Evolutionary conservation across 1,140 invertebrate genomes (phyloP).

Genomic region (Zaprionus capensis): DNA sequence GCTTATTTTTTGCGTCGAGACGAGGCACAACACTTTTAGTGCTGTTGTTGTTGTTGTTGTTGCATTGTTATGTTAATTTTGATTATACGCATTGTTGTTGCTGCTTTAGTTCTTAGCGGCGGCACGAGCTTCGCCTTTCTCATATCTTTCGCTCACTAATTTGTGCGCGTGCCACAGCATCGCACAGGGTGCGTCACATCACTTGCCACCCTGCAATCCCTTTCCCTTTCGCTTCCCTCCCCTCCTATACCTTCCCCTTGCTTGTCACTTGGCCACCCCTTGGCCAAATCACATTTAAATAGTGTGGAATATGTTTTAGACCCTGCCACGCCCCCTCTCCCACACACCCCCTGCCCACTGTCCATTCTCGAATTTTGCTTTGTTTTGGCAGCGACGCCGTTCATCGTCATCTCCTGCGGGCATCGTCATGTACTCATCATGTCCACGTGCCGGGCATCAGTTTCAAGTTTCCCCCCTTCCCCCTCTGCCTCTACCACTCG

Average conservation of each 20-base stretch:
- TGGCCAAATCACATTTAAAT: constrained; percentile 70
- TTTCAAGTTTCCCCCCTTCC: constrained; percentile 61
- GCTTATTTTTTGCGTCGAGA: constrained; percentile 37
- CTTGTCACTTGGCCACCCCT: constrained; percentile 9
- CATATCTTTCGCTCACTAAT: constrained; percentile 76
- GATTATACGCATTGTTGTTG: constrained; percentile 72
- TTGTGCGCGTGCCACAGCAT: constrained; percentile 68
- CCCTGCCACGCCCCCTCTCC: background rate
- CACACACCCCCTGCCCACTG: background rate
- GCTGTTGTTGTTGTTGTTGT: constrained; percentile 37
- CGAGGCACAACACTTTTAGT: constrained; percentile 56
- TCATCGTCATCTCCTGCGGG: constrained; percentile 10
- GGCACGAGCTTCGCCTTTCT: constrained; percentile 69
- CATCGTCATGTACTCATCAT: constrained; percentile 51
- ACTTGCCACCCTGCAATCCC: background rate
- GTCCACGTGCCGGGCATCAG: constrained; percentile 80
- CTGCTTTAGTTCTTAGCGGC: constrained; percentile 40
- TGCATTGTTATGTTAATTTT: constrained; percentile 80
- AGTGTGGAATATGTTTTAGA: constrained; percentile 56
- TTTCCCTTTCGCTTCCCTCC: background rate
- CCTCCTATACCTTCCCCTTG: constrained; percentile 7
- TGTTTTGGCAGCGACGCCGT: constrained; percentile 25
- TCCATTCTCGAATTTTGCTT: constrained; percentile 8
- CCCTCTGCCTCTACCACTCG: background rate
- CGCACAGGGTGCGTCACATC: constrained; percentile 47